These are phyloP conservation scores for Phyllopteryx taeniolatus DNA, from an alignment of 2,113 vertebrate genomes.

Conservation along the genomic window DNA sequence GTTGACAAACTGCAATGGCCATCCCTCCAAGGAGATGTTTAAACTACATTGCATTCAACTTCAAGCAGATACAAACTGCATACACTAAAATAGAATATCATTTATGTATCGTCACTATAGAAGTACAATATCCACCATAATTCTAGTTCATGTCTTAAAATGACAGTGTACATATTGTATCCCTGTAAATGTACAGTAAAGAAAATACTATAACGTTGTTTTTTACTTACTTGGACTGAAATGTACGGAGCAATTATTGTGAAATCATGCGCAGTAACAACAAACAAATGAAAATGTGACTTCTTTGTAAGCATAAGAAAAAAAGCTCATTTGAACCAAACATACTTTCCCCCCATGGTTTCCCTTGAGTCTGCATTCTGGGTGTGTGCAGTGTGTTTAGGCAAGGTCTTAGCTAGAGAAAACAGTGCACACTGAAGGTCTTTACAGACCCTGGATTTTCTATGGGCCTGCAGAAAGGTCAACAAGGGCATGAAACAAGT, in stretches of 20 bases:
- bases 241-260: no score
- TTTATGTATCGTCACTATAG: no score
- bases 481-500: conserved; percentile 41
- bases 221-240: no score
- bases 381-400: conserved; percentile 55
- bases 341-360: neutral
- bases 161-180: no score
- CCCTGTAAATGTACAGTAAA: no score
- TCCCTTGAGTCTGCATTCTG: conserved; percentile 18
- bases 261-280: neutral
- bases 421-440: conserved; percentile 46
- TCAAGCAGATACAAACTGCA: no score
- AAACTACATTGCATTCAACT: no score
- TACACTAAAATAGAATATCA: no score
- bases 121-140: no score
- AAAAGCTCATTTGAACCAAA: neutral
- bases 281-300: neutral
- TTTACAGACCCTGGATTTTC: conserved; percentile 39
- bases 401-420: conserved; percentile 57
- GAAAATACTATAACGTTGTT: no score
- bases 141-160: no score
- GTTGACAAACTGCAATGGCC: neutral
- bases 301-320: no score
- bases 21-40: neutral
- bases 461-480: conserved; percentile 49